A percentile compares a stretch with the other conserved stretches of the same genome.
Conservation (phyloP, 2,797 vertebrate genomes). For the Micropoecilia bifurca region DNA sequence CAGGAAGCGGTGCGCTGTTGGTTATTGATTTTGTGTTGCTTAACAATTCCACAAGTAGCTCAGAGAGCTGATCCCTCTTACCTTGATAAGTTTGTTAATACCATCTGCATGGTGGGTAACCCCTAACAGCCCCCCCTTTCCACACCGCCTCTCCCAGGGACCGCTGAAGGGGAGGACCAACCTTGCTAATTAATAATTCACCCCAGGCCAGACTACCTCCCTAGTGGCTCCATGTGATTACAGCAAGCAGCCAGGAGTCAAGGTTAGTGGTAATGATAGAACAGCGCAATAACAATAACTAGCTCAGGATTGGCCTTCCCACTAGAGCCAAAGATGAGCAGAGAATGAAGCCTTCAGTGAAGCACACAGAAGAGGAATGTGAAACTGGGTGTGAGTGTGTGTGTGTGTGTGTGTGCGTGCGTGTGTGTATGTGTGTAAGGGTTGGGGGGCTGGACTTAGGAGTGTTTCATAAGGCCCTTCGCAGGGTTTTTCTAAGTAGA, state of each 20-base stretch:
- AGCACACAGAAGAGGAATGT: conserved; percentile 40
- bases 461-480: conserved; percentile 64
- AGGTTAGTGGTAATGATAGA: conserved; percentile 85
- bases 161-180: conserved; percentile 74
- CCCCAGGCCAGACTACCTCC: conserved; percentile 79
- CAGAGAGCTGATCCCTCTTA: conserved; percentile 77
- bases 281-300: conserved; percentile 76
- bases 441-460: conserved; percentile 15
- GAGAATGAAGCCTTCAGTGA: conserved; percentile 64
- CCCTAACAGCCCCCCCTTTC: conserved; percentile 25
- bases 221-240: conserved; percentile 78
- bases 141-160: conserved; percentile 62
- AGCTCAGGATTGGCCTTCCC: conserved; percentile 80
- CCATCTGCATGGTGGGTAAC: conserved; percentile 72
- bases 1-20: conserved; percentile 62
- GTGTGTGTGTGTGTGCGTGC: conserved; percentile 17
- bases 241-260: conserved; percentile 82
- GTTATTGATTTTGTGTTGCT: conserved; percentile 78
- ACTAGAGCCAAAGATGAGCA: conserved; percentile 64
- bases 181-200: conserved; percentile 84
- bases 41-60: conserved; percentile 75
- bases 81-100: conserved; percentile 81
- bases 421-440: conserved; percentile 12
- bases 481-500: conserved; percentile 52
- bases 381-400: conserved; percentile 37